Conservation (phyloP, 2,888 invertebrate genomes). For the Agrotis ipsilon region DNA sequence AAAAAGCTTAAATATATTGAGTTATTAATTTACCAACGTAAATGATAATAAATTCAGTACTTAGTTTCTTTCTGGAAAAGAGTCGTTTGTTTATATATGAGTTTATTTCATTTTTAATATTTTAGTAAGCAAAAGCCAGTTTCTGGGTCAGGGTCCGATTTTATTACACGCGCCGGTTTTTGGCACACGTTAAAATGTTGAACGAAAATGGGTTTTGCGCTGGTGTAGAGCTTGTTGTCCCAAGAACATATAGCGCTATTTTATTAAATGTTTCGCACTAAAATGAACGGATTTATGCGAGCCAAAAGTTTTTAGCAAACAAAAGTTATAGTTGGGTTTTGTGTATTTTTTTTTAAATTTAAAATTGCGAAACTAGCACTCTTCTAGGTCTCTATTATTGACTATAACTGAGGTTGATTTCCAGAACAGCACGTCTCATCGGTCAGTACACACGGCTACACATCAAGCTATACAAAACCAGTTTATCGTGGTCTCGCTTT, state of each 20-base stretch:
- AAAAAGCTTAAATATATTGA: too few relatives aligned
- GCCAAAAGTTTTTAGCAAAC: slow-evolving; percentile 35
- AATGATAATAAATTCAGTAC: too few relatives aligned
- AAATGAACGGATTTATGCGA: slow-evolving; percentile 49
- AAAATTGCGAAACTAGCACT: neutral
- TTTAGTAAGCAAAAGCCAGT: neutral
- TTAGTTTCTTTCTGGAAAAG: too few relatives aligned
- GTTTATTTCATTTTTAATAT: neutral
- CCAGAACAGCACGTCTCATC: too few relatives aligned
- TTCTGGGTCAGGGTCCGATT: slow-evolving; percentile 52
- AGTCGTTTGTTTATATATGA: too few relatives aligned
- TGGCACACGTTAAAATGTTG: slow-evolving; percentile 48
- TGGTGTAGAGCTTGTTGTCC: slow-evolving; percentile 41
- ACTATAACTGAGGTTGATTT: too few relatives aligned
- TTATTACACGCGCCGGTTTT: slow-evolving; percentile 36
- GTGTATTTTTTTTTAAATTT: slow-evolving; percentile 3
- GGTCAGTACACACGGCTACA: too few relatives aligned
- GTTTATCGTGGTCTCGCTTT: too few relatives aligned
- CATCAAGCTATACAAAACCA: too few relatives aligned
- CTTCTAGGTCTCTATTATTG: too few relatives aligned
- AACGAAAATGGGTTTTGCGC: slow-evolving; percentile 29
- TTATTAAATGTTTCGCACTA: slow-evolving; percentile 46
- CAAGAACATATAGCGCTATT: slow-evolving; percentile 37
- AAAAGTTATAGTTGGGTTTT: slow-evolving; percentile 8
- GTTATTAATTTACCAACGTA: too few relatives aligned